Evolutionary conservation across 2,888 invertebrate species (phyloP), one percentile per base, ranked within the genome.

Genomic region (Archips crataeganus): DNA sequence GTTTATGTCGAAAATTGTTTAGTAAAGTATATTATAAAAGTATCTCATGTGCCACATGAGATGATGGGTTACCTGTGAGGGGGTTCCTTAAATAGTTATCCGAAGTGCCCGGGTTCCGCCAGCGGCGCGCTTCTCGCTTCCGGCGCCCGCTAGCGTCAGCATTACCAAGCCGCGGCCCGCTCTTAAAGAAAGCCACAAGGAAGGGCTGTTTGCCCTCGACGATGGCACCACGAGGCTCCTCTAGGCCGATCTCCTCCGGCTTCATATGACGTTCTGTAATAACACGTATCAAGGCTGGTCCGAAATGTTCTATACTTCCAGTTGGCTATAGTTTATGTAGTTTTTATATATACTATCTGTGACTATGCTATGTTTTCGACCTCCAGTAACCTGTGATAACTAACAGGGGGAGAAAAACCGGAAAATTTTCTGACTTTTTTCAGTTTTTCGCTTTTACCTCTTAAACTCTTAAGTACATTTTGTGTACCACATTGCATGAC

Each of bases 171-270:
- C 92, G 93, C 0, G 95, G 95, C 0, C 95, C 95, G 74, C 95
- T 97, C 86, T 97, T 97, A 85, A 98, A 96, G 89, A 98, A 99
- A 0, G 98, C 98, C 10, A 98, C 98, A 95, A 99, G 96, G 88
- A 99, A 99, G 0, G 99, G 98, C 85, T 98, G 98, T 80, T 97
- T 97, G 77, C 98, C 97, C 82, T 97, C 97, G 0, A 85, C 82
- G 1, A 86, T 78, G 1, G 84, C 82, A 0, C 97, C 97, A 77
- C 96, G 96, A 5, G 96, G 95, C 79, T 97, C 97, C 23, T 98
- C 96, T 49, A 98, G 89, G 0, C 98, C 98, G 71, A 98, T 96
- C 80, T 98, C 97, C 85, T 98, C 97, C 1, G 98, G 97, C 82
- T 97, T 96, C 11, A 98, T 95, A 87, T 98, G 98, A 76, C 97